These are phyloP conservation scores for Typhlichthys subterraneus DNA, from an alignment of 2,797 vertebrate genomes.

Conservation along the genomic window DNA sequence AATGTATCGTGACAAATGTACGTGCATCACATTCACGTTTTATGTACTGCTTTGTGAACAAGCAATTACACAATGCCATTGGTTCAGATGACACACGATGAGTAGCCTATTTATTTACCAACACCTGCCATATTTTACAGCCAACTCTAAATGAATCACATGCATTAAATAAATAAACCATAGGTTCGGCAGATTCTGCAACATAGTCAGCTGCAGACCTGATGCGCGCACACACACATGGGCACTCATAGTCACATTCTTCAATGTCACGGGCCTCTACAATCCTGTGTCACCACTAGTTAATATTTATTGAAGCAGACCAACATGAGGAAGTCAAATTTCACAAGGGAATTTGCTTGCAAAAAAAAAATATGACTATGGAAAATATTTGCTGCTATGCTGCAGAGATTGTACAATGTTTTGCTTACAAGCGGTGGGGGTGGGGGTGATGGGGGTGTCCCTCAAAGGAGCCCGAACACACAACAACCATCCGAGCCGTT, in stretches of 20 bases:
- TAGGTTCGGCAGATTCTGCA: no score
- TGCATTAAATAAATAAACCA: conserved; percentile 40
- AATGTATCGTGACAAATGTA: no score
- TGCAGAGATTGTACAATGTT: conserved; percentile 56
- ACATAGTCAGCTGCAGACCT: no score
- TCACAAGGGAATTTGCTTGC: conserved; percentile 60
- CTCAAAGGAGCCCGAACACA: conserved; percentile 56
- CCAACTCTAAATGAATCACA: no score
- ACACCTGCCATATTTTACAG: no score
- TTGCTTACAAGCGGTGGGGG: conserved; percentile 35
- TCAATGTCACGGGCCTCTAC: not conserved
- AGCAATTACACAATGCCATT: no score
- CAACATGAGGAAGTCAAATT: conserved; percentile 52
- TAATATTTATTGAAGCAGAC: conserved; percentile 67
- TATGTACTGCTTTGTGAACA: no score
- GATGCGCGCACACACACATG: no score
- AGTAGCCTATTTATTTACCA: no score
- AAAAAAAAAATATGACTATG: conserved; percentile 70
- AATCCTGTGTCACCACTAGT: conserved; percentile 17
- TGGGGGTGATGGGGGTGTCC: conserved; percentile 11
- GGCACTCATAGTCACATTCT: no score
- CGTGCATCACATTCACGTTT: no score
- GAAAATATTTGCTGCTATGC: conserved; percentile 52
- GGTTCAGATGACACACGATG: no score
- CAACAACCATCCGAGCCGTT: conserved; percentile 47